Conservation (phyloP, 2,113 vertebrate species). For the Crypturellus undulatus region DNA sequence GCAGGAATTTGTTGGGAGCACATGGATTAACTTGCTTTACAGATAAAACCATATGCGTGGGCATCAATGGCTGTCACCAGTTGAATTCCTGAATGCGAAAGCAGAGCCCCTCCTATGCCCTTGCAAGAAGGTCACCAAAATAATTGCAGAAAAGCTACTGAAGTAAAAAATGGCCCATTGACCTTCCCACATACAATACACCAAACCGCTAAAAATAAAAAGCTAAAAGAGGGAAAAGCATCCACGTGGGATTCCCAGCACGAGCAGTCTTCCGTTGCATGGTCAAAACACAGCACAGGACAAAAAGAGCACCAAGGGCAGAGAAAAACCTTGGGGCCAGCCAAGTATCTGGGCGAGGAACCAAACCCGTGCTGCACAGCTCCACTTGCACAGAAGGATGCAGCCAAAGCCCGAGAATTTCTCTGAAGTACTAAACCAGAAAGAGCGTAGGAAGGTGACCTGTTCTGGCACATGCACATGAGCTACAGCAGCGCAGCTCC, state of each 20-base stretch:
- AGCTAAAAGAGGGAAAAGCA: neutral
- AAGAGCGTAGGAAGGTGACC: neutral
- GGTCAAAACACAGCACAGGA: neutral
- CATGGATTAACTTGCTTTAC: neutral
- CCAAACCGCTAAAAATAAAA: neutral
- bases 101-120: neutral
- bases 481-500: neutral
- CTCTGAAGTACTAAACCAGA: neutral
- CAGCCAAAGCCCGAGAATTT: neutral
- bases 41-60: neutral
- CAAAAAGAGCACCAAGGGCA: neutral
- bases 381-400: neutral
- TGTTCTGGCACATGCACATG: accelerated
- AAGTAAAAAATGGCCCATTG: neutral
- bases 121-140: neutral
- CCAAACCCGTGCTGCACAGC: neutral
- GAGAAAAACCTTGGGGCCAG: neutral
- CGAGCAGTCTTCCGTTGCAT: neutral
- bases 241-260: neutral
- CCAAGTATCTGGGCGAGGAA: neutral
- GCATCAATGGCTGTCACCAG: neutral
- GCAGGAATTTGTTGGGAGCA: neutral
- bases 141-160: neutral
- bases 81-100: neutral
- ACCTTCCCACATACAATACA: neutral